Evolutionary conservation across 2,113 vertebrate genomes (phyloP), one percentile per base, ranked within the genome.

Genomic region (Leucosticte australis): DNA sequence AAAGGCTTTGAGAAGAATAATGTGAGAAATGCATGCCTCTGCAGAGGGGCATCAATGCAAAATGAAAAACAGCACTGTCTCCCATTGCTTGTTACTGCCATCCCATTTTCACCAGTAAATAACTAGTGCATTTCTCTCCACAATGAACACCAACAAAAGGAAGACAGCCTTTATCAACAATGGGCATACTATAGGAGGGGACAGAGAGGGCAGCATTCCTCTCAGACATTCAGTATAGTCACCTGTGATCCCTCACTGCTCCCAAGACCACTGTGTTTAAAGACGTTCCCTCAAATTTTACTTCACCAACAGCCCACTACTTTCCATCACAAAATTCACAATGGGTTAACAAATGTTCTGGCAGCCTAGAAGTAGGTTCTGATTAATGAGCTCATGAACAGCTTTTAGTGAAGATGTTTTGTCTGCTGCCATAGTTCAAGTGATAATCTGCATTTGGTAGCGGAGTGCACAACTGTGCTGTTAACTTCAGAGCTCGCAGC

Each of bases 1-100:
- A 96, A 97, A 94, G 92, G 91, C 96, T 97, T 98, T 98, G 96
- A 97, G 94, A 97, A 97, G 97, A 96, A 95, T 97, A 97, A 98
- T 97, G 96, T 97, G 97, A 98, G 98, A 98, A 97, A 97, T 97
- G 92, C 81, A 90, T 95, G 96, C 82, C 92, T 97, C 93, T 97
- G 95, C 91, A 91, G 90, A 97, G 96, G 95, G 84, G 97, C 75
- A 88, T 96, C 93, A 95, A 93, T 96, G 92, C 77, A 96, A 96
- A 97, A 97, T 97, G 95, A 97, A 97, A 97, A 98, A 96, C 95
- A 97, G 95, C 95, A 92, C 90, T 97, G 93, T 97, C 94, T 97
- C 91, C 96, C 96, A 84, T 95, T 95, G 92, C 95, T 97, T 96
- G 95, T 89, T 96, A 95, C 91, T 94, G 92, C 95, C 87, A 92